Conservation (phyloP, 37 sponge, comb jelly and placozoan species). For the Oscarella lobularis region DNA sequence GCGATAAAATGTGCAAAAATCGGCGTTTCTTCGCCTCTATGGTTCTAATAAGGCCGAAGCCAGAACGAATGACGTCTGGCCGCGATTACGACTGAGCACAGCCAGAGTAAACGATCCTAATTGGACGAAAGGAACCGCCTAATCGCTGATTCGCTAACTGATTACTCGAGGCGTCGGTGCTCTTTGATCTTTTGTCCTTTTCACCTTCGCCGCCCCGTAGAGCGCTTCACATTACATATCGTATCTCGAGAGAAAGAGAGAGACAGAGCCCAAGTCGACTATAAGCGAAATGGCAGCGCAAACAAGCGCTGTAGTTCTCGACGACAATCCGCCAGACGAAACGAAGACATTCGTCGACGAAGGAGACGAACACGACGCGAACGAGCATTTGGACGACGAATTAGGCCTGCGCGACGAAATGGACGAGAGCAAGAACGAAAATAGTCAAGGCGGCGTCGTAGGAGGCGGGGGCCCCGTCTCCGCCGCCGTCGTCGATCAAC, state of each 20-base stretch:
- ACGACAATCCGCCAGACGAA: conserved; percentile 2
- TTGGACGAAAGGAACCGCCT: not conserved
- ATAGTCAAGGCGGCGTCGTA: no score
- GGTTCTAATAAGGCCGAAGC: no score
- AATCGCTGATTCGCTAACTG: not conserved
- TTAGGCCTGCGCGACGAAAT: not conserved
- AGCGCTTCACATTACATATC: no score
- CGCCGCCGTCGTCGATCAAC: no score
- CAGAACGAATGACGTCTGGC: no score
- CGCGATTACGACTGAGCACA: no score
- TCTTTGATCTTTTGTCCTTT: not conserved
- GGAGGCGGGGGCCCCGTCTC: no score
- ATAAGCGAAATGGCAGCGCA: not conserved
- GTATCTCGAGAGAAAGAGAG: no score
- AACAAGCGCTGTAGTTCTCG: not conserved
- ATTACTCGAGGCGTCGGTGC: not conserved
- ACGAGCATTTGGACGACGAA: not conserved
- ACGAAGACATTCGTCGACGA: not conserved
- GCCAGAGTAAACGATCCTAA: not conserved
- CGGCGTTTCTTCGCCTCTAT: no score
- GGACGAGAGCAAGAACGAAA: not conserved
- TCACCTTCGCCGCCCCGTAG: no score
- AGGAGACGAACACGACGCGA: not conserved
- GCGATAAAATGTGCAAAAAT: no score
- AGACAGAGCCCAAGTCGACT: not conserved